phyloP scores from a whole-genome alignment of 2,888 invertebrate genomes.

The Clusia tigrina region DNA sequence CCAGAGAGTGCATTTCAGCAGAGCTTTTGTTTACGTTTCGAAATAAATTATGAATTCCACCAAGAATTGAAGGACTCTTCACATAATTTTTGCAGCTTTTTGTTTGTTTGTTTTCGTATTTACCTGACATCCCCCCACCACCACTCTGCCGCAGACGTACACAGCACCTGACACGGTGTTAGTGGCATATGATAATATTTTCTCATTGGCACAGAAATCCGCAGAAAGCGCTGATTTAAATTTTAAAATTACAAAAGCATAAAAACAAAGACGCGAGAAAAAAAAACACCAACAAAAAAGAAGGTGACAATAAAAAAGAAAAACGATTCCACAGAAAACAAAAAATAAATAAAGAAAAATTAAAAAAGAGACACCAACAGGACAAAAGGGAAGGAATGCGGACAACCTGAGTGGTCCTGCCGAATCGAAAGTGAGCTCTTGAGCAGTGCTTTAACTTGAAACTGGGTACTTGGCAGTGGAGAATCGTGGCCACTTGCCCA shows the following conservation, averaged over 20 bases:
- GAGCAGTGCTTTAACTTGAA: not conserved
- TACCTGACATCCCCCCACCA: conserved; percentile 16
- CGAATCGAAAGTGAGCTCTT: not conserved
- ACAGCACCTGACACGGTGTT: conserved; percentile 23
- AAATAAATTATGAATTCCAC: conserved; percentile 41
- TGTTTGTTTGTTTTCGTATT: too few relatives aligned
- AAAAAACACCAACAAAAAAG: not conserved
- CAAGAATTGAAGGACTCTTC: conserved; percentile 33
- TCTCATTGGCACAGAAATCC: not conserved
- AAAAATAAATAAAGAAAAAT: not conserved
- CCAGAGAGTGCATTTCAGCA: too few relatives aligned
- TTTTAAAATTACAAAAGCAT: not conserved
- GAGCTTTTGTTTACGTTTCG: conserved; percentile 37
- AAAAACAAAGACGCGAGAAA: not conserved
- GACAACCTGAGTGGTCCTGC: not conserved
- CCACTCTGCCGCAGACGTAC: not conserved
- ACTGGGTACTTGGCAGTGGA: not conserved
- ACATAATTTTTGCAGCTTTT: conserved; percentile 30
- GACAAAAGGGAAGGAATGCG: not conserved
- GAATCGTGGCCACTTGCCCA: not conserved
- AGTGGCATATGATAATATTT: not conserved
- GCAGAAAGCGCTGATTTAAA: not conserved
- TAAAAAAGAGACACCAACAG: not conserved
- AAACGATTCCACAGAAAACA: not conserved
- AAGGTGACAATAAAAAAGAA: not conserved